A percentile compares a stretch with the other conserved stretches of the same genome.
Conservation (phyloP, 2,888 invertebrate species). For the Hoplodrina ambigua region DNA sequence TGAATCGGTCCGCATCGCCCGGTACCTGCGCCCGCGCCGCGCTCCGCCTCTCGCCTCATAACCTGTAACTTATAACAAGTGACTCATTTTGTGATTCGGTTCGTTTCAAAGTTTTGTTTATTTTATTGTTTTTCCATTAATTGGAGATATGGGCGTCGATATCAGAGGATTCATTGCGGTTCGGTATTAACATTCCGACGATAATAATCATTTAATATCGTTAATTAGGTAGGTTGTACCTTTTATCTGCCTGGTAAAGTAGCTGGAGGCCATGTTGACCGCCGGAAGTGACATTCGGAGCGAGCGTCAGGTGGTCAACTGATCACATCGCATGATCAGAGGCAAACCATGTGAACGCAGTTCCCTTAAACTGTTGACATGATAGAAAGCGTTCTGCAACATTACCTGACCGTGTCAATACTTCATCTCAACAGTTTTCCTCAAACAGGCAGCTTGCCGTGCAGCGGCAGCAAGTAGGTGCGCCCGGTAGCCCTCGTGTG, state of each 20-base stretch:
- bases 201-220: constrained; percentile 13
- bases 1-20: background rate
- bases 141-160: constrained; percentile 22
- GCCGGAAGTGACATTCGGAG: background rate
- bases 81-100: constrained; percentile 38
- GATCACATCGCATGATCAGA: no score
- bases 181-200: background rate
- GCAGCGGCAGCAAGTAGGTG: no score
- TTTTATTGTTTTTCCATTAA: constrained; percentile 45
- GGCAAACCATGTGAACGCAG: no score
- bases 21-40: background rate
- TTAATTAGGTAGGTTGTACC: constrained; percentile 12
- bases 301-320: background rate
- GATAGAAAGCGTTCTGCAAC: no score
- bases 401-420: no score
- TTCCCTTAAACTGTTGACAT: no score
- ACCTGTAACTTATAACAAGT: constrained; percentile 2
- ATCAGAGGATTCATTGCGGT: constrained; percentile 26
- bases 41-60: background rate
- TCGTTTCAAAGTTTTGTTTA: constrained; percentile 19
- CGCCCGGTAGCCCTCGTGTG: no score
- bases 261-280: background rate
- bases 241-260: background rate
- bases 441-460: no score
- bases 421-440: no score